Conservation (phyloP, 2,113 vertebrate genomes). For the Oreotrochilus melanogaster region DNA sequence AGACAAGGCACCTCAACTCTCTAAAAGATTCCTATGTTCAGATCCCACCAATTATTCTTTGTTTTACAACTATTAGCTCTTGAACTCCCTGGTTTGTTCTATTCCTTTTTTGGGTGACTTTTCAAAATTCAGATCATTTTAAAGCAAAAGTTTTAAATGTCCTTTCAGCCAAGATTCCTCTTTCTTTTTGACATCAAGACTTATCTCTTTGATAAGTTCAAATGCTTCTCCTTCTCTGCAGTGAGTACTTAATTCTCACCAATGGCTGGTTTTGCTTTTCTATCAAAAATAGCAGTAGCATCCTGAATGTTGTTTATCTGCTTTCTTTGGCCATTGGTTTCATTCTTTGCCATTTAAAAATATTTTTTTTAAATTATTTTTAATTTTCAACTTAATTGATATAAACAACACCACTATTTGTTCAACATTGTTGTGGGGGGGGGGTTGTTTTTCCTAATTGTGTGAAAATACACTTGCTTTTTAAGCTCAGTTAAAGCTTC, state of each 20-base stretch:
- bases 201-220: conserved; percentile 71
- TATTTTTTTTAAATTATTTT: not conserved
- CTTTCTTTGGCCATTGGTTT: conserved; percentile 10
- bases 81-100: conserved; percentile 48
- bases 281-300: conserved; percentile 20
- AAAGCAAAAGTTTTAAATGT: conserved; percentile 9
- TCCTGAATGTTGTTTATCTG: conserved; percentile 52
- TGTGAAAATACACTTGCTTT: conserved; percentile 55
- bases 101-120: conserved; percentile 38
- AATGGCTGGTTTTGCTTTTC: conserved; percentile 53
- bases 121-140: conserved; percentile 70
- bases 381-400: conserved; percentile 11
- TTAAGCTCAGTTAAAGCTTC: conserved; percentile 51
- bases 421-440: not conserved
- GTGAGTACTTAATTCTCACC: conserved; percentile 53
- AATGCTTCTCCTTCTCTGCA: conserved; percentile 31
- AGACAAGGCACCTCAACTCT: conserved; percentile 2
- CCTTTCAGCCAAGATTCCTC: conserved; percentile 40
- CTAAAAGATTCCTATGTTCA: conserved; percentile 39
- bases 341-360: not conserved
- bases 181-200: conserved; percentile 64
- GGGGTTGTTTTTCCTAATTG: conserved; percentile 32
- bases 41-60: not conserved
- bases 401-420: conserved; percentile 40
- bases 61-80: conserved; percentile 22